Evolutionary conservation across 2,888 invertebrate species (phyloP).

Genomic region (Eupelmus urozonus): DNA sequence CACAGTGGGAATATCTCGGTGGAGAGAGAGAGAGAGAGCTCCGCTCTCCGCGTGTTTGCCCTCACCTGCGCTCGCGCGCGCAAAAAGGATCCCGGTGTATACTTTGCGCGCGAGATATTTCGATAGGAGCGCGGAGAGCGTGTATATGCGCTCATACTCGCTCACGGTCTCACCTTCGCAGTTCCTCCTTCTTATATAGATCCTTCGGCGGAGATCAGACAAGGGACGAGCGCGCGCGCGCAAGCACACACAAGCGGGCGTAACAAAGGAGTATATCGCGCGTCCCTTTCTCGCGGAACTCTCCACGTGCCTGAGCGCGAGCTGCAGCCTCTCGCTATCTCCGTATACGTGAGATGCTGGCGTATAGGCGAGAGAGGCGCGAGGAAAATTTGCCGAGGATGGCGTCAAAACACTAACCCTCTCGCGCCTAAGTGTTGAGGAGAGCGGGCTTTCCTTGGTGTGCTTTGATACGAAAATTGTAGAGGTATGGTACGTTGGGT

Average conservation of each 20-base stretch:
- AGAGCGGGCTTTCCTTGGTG: background rate
- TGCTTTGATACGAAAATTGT: too few species aligned
- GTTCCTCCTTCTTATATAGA: conserved; percentile 60
- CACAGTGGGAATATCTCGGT: conserved; percentile 47
- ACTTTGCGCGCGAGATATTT: conserved; percentile 69
- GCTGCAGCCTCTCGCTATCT: background rate
- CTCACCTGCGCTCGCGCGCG: conserved; percentile 65
- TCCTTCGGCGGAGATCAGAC: conserved; percentile 70
- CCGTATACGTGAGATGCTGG: too few species aligned
- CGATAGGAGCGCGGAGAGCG: conserved; percentile 62
- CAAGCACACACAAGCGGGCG: conserved; percentile 60
- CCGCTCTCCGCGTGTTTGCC: conserved; percentile 44
- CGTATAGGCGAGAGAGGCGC: too few species aligned
- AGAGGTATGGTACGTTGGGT: too few species aligned
- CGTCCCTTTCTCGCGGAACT: conserved; percentile 56
- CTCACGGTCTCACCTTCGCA: too few species aligned
- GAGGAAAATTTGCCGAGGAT: too few species aligned
- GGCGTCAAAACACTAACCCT: conserved; percentile 6
- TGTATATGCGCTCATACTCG: conserved; percentile 4
- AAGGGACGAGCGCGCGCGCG: conserved; percentile 64
- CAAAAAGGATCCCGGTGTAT: conserved; percentile 64
- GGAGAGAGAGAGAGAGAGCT: background rate
- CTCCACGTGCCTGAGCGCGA: background rate
- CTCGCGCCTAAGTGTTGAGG: background rate
- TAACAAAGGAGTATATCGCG: conserved; percentile 69